These are phyloP conservation scores for Alviniconcha marisindica DNA, from an alignment of 1,140 invertebrate species.

Conservation along the genomic window DNA sequence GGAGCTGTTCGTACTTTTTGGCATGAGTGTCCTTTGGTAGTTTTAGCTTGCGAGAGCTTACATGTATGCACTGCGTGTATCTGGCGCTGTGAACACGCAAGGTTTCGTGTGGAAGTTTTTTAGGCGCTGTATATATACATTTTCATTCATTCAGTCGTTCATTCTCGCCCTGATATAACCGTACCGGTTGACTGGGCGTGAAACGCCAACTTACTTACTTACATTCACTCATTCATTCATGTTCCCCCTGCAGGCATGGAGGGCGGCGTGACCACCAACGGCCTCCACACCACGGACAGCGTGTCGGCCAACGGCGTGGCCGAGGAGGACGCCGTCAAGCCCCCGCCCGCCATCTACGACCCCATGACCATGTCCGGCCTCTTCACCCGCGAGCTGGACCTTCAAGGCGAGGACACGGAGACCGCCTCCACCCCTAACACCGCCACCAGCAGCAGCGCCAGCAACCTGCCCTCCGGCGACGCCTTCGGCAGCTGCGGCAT, in stretches of 20 bases:
- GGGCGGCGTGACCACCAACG: background rate
- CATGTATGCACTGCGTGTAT: too few species aligned
- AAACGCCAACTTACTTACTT: background rate
- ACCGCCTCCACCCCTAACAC: too few species aligned
- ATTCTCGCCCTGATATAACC: too few species aligned
- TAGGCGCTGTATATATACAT: background rate
- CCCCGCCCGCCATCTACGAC: background rate
- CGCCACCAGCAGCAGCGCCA: background rate
- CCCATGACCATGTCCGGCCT: constrained; percentile 38
- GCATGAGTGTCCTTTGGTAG: too few species aligned
- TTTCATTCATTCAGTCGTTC: background rate
- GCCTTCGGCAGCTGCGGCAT: constrained; percentile 32
- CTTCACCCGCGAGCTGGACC: constrained; percentile 38
- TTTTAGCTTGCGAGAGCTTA: too few species aligned
- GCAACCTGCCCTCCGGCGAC: background rate
- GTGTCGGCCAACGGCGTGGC: background rate
- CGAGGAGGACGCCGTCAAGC: constrained; percentile 15
- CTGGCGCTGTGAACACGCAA: too few species aligned
- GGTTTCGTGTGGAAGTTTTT: too few species aligned
- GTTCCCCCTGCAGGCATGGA: background rate
- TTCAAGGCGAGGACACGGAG: constrained; percentile 11
- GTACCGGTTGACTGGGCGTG: too few species aligned
- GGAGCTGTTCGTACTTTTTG: too few species aligned
- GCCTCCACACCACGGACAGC: background rate
- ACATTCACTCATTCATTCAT: background rate